Percentiles rank a stretch among this genome's conserved stretches.
phyloP scores from a whole-genome alignment of 2,797 vertebrate species.

The Bovichtus diacanthus region DNA sequence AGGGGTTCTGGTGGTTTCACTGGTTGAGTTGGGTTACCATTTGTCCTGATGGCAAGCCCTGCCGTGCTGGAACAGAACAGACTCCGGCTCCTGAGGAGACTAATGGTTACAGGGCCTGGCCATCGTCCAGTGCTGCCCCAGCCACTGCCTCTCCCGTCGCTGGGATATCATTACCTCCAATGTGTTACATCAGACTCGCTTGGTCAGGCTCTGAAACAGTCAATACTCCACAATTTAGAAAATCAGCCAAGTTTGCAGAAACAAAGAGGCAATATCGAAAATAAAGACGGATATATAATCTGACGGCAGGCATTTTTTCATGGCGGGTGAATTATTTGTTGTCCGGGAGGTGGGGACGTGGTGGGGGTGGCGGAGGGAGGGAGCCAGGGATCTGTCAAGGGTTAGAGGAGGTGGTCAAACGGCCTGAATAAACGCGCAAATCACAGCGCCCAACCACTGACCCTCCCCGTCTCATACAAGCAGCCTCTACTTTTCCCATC shows the following conservation, averaged over 20 bases:
- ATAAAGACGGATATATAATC: constrained; percentile 86
- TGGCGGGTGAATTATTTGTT: constrained; percentile 79
- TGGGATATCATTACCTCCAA: constrained; percentile 83
- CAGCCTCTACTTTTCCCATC: constrained; percentile 76
- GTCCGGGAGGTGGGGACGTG: constrained; percentile 70
- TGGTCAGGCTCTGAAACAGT: constrained; percentile 82
- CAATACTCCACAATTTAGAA: constrained; percentile 87
- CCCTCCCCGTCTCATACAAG: constrained; percentile 79
- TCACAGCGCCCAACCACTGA: constrained; percentile 74
- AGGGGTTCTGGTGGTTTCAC: constrained; percentile 65
- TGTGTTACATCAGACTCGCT: constrained; percentile 83
- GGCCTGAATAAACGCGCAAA: constrained; percentile 79
- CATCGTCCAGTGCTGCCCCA: constrained; percentile 74
- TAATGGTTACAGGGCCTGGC: constrained; percentile 82
- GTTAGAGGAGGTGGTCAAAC: constrained; percentile 74
- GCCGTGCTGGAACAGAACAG: constrained; percentile 60
- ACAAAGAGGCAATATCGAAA: constrained; percentile 85
- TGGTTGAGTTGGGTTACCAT: constrained; percentile 78
- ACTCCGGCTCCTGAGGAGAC: constrained; percentile 73
- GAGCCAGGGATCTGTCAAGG: constrained; percentile 71
- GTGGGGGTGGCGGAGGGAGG: constrained; percentile 27
- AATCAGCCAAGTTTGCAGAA: constrained; percentile 88
- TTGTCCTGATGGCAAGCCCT: constrained; percentile 65
- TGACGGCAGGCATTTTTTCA: constrained; percentile 76
- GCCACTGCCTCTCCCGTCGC: constrained; percentile 71